phyloP scores from a whole-genome alignment of 2,888 invertebrate species.

The Oeneis ivallda region DNA sequence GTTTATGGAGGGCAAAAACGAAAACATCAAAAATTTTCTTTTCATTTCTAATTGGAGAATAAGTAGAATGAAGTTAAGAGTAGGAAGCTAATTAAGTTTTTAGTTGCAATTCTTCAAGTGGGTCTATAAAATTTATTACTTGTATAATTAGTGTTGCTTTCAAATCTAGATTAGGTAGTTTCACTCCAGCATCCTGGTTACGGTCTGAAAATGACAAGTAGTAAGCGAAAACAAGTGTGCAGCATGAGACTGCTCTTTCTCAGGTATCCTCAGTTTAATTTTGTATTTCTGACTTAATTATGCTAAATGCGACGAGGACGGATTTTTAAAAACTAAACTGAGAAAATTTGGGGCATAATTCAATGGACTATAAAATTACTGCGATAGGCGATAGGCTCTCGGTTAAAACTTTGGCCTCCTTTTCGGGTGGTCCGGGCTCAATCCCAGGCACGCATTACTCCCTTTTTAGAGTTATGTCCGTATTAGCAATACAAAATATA shows the following conservation, averaged over 20 bases:
- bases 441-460: no score
- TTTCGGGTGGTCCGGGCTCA: no score
- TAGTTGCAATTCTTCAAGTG: constrained; percentile 3
- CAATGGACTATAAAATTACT: not conserved
- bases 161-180: constrained; percentile 30
- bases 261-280: constrained; percentile 11
- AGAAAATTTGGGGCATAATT: not conserved
- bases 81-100: not conserved
- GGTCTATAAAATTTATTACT: constrained; percentile 1
- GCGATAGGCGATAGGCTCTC: no score
- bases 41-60: not conserved
- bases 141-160: constrained; percentile 23
- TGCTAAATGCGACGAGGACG: not conserved
- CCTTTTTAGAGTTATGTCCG: no score
- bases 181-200: constrained; percentile 27
- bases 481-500: no score
- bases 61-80: not conserved
- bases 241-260: constrained; percentile 25
- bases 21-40: not conserved
- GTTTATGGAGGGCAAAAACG: not conserved
- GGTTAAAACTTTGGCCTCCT: no score
- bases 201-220: constrained; percentile 34
- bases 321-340: not conserved
- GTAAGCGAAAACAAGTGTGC: constrained; percentile 17
- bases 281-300: not conserved